Evolutionary conservation across 2,797 vertebrate species (phyloP), one percentile per base, ranked within the genome.

Genomic region (Rhinogobio ventralis): DNA sequence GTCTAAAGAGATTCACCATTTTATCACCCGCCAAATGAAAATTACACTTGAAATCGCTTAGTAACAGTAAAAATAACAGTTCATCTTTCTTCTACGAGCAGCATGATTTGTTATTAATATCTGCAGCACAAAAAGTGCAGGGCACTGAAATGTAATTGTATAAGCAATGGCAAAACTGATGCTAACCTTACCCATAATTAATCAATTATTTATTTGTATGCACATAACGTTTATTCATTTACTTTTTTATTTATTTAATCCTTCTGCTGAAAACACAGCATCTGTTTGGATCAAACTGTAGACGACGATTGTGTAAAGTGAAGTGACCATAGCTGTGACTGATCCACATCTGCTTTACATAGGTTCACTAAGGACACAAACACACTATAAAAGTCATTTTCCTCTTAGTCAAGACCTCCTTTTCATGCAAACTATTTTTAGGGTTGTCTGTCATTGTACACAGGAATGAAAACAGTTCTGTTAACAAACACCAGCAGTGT

Each of bases 401-500:
- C 79, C 82, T 83, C 88, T 88, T 90, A 88, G 87, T 89, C 88
- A 89, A 91, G 69, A 90, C 81, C 81, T 86, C 66, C 88, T 90
- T 92, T 93, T 86, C 90, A 91, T 83, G 87, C 89, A 87, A 90
- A 89, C 85, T 81, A 88, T 90, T 86, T 87, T 87, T 81, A n/a
- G 79, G 87, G 89, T 90, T 86, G 92, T 94, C 90, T 89, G 90
- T 92, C 91, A 92, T 90, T 90, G 85, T 75, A 85, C 85, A 90
- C 88, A 92, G 91, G 89, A 93, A 94, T 94, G 90, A 89, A 94
- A 93, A 93, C 91, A 93, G 85, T 85, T 87, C 85, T 80, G 73
- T 86, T 90, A 91, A 93, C 90, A 92, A 92, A 92, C 89, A 91
- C 89, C 92, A 93, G 88, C 62, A 87, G 75, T 86, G 82, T 81